These are phyloP conservation scores for Acrobasis suavella DNA, from an alignment of 2,888 invertebrate genomes.

Conservation along the genomic window DNA sequence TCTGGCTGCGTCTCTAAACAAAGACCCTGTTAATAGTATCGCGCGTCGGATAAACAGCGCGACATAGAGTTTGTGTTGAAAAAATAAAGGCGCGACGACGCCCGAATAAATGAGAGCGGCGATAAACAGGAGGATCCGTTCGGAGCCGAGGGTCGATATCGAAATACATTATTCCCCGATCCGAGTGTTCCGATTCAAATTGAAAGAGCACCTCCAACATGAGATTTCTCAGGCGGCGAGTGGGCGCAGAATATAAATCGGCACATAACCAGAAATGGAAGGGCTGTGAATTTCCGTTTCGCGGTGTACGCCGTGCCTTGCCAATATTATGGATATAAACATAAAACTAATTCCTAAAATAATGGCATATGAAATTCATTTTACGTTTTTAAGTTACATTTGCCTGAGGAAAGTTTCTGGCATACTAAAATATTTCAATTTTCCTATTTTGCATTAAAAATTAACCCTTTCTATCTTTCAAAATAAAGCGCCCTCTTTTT, in stretches of 20 bases:
- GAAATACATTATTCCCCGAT: constrained; percentile 82
- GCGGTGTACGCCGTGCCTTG: constrained; percentile 61
- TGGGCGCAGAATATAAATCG: constrained; percentile 82
- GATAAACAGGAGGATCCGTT: constrained; percentile 81
- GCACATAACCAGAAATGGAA: constrained; percentile 80
- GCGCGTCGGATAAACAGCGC: constrained; percentile 72
- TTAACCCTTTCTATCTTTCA: no score
- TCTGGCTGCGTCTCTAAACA: constrained; percentile 73
- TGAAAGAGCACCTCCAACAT: constrained; percentile 83
- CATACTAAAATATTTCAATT: no score
- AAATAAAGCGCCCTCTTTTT: no score
- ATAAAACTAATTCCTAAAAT: constrained; percentile 5
- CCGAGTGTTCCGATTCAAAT: constrained; percentile 83
- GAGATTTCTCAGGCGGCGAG: constrained; percentile 82
- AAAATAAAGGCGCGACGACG: constrained; percentile 81
- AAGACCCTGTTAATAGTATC: constrained; percentile 74
- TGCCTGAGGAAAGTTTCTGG: neutral
- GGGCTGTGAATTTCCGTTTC: constrained; percentile 76
- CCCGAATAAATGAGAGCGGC: constrained; percentile 80
- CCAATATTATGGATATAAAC: constrained; percentile 22
- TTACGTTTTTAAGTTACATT: neutral
- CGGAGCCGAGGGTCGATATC: constrained; percentile 79
- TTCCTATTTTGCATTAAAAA: no score
- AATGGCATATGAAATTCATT: neutral
- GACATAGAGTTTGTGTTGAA: constrained; percentile 74